Evolutionary conservation across 2,797 vertebrate species (phyloP), one percentile per base, ranked within the genome.

Genomic region (Amazonetta brasiliensis): DNA sequence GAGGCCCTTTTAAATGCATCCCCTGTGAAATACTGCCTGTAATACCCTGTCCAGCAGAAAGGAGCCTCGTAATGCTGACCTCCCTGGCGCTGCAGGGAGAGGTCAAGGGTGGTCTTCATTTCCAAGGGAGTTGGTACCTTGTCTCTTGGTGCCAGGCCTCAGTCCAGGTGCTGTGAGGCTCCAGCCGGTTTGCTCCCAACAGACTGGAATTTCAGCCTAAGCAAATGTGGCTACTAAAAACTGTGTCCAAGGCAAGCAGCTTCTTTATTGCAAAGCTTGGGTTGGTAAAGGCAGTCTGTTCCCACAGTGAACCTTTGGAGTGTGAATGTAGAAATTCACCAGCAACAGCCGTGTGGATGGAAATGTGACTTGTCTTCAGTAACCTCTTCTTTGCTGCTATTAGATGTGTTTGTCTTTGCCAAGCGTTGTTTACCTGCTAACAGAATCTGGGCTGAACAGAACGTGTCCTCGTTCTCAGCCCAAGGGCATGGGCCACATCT

Each of bases 321-420:
- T 80, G 50, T 92, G 78, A 96, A 93, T 89, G 82, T 96, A 83
- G 91, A 94, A 83, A 85, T 59, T 87, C 95, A 96, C 95, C 95
- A 97, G 95, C 95, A 95, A 80, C 91, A 54, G 2, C 46, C 66
- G 69, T 66, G 4, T 73, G 82, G 91, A 22, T 78, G 84, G 59
- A 52, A 31, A 31, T 72, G 54, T 64, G 75, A 55, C 21, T 94
- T 83, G 75, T 85, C 67, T 89, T 89, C 41, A 33, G 75, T 87
- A 64, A 85, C 17, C 31, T 59, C 37, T 87, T 85, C 64, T 82
- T 89, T 93, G 90, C 90, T 97, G 92, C 73, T 94, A 52, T 93
- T 94, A 59, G 76, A n/a, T 30, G 6, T 76, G 68, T 93, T 17
- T 68, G 60, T 92, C 54, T 75, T 50, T 92, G 90, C 58, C 35